Conservation (phyloP, 1,140 invertebrate genomes). For the Thalassaphorura encarpata region DNA sequence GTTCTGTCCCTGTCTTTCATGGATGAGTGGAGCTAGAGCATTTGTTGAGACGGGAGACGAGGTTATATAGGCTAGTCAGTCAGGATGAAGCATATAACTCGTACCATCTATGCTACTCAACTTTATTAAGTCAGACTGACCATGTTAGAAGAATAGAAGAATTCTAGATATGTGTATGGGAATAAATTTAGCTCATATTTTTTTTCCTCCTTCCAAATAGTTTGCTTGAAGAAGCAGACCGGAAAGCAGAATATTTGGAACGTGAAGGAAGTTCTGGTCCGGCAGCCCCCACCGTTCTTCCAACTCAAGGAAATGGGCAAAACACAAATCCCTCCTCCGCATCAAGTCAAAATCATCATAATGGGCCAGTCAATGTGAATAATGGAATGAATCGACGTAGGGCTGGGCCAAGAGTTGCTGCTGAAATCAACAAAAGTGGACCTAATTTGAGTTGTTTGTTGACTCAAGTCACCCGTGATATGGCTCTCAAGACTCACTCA, state of each 20-base stretch:
- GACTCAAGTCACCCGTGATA: constrained; percentile 39
- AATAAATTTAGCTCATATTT: not conserved
- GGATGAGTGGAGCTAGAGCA: no score
- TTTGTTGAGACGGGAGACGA: no score
- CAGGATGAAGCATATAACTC: no score
- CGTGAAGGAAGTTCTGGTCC: constrained; percentile 14
- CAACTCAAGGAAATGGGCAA: not conserved
- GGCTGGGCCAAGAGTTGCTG: constrained; percentile 15
- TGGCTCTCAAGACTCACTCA: constrained; percentile 42
- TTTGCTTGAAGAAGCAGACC: constrained; percentile 29
- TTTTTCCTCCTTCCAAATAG: constrained; percentile 10
- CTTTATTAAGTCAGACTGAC: no score
- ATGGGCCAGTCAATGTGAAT: not conserved
- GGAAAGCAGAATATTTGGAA: constrained; percentile 31
- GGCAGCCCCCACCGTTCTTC: not conserved
- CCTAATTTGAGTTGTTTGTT: constrained; percentile 38
- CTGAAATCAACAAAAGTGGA: constrained; percentile 35
- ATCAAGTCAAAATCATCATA: no score
- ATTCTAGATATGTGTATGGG: constrained; percentile 5
- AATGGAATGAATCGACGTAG: constrained; percentile 25
- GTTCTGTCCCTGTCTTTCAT: not conserved
- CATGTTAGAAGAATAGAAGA: no score
- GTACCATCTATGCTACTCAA: no score
- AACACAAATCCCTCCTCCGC: not conserved
- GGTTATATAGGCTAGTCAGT: no score